A percentile compares a stretch with the other conserved stretches of the same genome.
These are phyloP conservation scores for Acrocyrtus sp. DNA, from an alignment of 2,888 invertebrate species.

Conservation along the genomic window DNA sequence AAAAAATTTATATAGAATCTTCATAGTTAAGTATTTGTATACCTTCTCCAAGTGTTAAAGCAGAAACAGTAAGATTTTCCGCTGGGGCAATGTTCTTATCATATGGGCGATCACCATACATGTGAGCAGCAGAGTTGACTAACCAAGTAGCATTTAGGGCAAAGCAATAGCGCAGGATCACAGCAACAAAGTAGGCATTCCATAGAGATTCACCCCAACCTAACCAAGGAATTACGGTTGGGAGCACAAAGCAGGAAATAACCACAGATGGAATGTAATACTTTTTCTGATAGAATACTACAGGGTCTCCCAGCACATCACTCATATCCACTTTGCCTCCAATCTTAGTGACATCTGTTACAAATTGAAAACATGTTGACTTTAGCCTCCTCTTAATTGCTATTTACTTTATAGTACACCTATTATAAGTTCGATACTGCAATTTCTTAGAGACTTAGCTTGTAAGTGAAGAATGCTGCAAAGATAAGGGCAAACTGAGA, in stretches of 20 bases:
- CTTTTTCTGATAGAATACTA: conserved; percentile 87
- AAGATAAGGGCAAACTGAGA: neutral
- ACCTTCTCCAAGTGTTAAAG: conserved; percentile 56
- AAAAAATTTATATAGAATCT: too few species aligned
- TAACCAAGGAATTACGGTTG: conserved; percentile 81
- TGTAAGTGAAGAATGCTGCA: conserved; percentile 65
- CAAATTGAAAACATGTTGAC: too few species aligned
- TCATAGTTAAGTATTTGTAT: too few species aligned
- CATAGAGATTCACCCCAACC: conserved; percentile 84
- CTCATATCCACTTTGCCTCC: conserved; percentile 86
- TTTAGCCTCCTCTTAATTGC: too few species aligned
- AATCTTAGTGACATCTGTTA: conserved; percentile 79
- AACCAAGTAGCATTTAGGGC: conserved; percentile 91
- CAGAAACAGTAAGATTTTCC: conserved; percentile 49
- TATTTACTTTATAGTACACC: too few species aligned
- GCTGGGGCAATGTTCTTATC: conserved; percentile 54
- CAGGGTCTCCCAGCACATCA: conserved; percentile 83
- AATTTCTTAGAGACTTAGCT: conserved; percentile 69
- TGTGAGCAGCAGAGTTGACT: conserved; percentile 94
- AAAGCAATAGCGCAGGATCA: conserved; percentile 80
- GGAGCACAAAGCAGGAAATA: conserved; percentile 42
- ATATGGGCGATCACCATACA: conserved; percentile 66
- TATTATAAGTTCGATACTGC: too few species aligned
- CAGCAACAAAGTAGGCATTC: conserved; percentile 83
- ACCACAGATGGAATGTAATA: conserved; percentile 65